A percentile compares a stretch with the other conserved stretches of the same genome.
These are phyloP conservation scores for Tapirus indicus DNA, from an alignment of 2,797 vertebrate genomes.

Conservation along the genomic window DNA sequence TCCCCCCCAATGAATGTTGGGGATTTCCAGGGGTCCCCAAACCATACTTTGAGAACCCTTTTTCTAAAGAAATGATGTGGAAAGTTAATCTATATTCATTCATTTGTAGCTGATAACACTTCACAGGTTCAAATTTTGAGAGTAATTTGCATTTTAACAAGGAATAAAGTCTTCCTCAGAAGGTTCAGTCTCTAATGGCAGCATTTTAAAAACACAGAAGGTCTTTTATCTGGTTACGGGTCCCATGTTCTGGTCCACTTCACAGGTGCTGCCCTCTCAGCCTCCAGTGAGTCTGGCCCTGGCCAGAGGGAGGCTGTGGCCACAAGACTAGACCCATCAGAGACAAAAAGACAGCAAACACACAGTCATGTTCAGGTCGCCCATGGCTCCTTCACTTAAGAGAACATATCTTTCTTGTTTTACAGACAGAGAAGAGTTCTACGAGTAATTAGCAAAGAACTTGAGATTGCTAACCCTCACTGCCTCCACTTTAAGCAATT, in stretches of 20 bases:
- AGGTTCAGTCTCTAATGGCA: background rate
- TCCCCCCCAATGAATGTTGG: background rate
- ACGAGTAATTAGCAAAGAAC: slow-evolving; percentile 57
- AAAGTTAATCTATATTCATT: slow-evolving; percentile 23
- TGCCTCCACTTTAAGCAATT: slow-evolving; percentile 59
- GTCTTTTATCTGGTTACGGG: background rate
- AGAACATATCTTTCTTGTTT: background rate
- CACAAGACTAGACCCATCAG: background rate
- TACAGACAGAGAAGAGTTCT: background rate
- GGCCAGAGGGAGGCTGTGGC: background rate
- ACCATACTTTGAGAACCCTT: background rate
- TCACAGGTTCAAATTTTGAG: background rate
- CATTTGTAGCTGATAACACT: background rate
- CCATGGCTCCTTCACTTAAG: background rate
- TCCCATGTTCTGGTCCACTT: background rate
- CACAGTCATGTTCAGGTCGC: background rate
- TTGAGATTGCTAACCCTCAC: background rate
- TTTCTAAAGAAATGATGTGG: background rate
- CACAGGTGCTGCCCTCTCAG: background rate
- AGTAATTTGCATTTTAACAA: slow-evolving; percentile 30
- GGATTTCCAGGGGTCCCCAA: background rate
- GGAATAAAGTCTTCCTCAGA: background rate
- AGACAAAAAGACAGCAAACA: background rate
- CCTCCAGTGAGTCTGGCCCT: background rate
- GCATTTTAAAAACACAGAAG: background rate